These are phyloP conservation scores for Brachyhypopomus occidentalis DNA, from an alignment of 2,113 vertebrate genomes.

Conservation along the genomic window DNA sequence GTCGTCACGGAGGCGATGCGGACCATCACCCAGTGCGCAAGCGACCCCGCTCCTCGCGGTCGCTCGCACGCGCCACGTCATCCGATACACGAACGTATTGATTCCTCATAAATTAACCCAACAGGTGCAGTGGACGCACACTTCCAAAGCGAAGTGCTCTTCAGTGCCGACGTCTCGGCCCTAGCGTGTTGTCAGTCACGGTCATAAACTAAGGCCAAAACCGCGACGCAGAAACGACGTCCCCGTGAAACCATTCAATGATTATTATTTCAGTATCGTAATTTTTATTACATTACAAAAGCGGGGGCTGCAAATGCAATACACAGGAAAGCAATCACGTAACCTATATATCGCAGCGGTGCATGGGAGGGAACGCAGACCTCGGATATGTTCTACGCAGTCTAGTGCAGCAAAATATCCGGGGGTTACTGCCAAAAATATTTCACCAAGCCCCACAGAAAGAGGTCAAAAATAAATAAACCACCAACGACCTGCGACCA, in stretches of 20 bases:
- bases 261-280: slow-evolving; percentile 4
- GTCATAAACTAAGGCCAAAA: neutral
- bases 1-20: no score
- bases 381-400: slow-evolving; percentile 45
- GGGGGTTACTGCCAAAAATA: slow-evolving; percentile 43
- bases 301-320: slow-evolving; percentile 16
- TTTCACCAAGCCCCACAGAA: neutral
- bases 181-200: neutral
- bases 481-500: neutral
- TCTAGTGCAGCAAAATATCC: slow-evolving; percentile 51
- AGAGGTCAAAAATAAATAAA: neutral
- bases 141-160: no score
- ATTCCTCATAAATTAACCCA: slow-evolving; percentile 57
- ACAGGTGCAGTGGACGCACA: slow-evolving; percentile 6
- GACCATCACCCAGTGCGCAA: no score
- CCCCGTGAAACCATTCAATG: neutral
- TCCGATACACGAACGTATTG: slow-evolving; percentile 46
- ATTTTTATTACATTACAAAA: no score
- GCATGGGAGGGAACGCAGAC: neutral
- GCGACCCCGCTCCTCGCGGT: no score
- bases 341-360: slow-evolving; percentile 35
- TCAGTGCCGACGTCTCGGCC: neutral
- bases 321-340: no score
- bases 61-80: slow-evolving; percentile 43
- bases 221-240: neutral